These are phyloP conservation scores for Ormyrus rosae DNA, from an alignment of 2,888 invertebrate genomes.

Conservation along the genomic window DNA sequence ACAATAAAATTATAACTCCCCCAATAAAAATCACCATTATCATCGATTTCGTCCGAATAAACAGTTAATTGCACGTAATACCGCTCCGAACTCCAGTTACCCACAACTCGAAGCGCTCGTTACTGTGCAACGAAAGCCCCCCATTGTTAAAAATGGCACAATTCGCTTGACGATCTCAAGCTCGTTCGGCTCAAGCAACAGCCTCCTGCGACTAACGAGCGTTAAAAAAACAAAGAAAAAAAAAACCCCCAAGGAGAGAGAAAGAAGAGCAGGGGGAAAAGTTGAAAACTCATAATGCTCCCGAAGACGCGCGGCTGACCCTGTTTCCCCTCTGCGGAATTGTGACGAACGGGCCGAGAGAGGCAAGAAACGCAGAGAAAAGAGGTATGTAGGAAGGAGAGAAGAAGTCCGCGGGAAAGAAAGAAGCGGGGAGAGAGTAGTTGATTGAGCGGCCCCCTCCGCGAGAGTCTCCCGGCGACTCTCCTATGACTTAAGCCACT, in stretches of 20 bases:
- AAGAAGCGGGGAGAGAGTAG: constrained; percentile 12
- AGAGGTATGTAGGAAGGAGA: neutral
- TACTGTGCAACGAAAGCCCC: too few relatives aligned
- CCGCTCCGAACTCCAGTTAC: too few relatives aligned
- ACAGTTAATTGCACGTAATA: too few relatives aligned
- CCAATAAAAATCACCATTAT: too few relatives aligned
- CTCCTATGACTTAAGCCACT: constrained; percentile 55
- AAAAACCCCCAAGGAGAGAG: neutral
- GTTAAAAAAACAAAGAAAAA: constrained; percentile 21
- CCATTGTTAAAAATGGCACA: too few relatives aligned
- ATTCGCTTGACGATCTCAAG: too few relatives aligned
- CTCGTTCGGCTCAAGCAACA: too few relatives aligned
- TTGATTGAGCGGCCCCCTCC: constrained; percentile 37
- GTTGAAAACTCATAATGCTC: neutral
- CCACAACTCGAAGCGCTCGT: too few relatives aligned
- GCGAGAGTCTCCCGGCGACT: constrained; percentile 7
- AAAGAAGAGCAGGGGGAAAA: constrained; percentile 9
- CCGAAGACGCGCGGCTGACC: constrained; percentile 22
- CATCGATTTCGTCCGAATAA: too few relatives aligned
- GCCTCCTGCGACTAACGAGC: constrained; percentile 18
- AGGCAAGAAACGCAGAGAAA: neutral
- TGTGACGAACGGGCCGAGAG: constrained; percentile 32
- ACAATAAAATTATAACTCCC: too few relatives aligned
- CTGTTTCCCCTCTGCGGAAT: constrained; percentile 43
- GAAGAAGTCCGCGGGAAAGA: neutral